phyloP scores from a whole-genome alignment of 2,113 vertebrate species.

The Eubucco bourcierii region DNA sequence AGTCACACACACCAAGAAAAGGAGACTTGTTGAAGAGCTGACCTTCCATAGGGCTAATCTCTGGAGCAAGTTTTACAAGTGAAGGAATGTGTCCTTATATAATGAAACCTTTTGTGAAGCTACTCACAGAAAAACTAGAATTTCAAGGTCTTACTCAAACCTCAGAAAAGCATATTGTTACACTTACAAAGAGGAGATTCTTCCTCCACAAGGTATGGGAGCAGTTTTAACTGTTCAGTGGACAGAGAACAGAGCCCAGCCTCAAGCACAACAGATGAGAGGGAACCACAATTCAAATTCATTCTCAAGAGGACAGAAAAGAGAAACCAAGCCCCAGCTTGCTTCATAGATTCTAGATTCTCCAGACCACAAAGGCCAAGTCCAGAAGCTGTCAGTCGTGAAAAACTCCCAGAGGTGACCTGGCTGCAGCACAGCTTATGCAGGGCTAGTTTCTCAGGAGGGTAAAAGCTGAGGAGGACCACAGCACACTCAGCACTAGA shows the following conservation, averaged over 20 bases:
- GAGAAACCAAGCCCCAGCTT: not conserved
- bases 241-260: not conserved
- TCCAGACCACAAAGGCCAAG: not conserved
- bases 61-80: not conserved
- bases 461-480: not conserved
- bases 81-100: not conserved
- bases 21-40: not conserved
- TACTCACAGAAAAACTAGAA: not conserved
- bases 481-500: accelerated
- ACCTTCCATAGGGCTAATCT: slow-evolving; percentile 11
- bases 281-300: not conserved
- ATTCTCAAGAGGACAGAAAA: not conserved
- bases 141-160: slow-evolving; percentile 18
- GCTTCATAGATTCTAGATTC: not conserved
- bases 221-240: not conserved
- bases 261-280: not conserved
- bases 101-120: slow-evolving; percentile 41
- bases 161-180: not conserved
- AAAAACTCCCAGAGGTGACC: not conserved
- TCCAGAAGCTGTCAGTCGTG: not conserved
- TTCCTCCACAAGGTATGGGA: not conserved
- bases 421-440: not conserved
- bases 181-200: slow-evolving; percentile 35
- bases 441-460: not conserved
- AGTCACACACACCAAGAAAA: not conserved